Base-by-base conservation (phyloP, 1,140 invertebrate species). In the Lutraria rhynchaena region DNA sequence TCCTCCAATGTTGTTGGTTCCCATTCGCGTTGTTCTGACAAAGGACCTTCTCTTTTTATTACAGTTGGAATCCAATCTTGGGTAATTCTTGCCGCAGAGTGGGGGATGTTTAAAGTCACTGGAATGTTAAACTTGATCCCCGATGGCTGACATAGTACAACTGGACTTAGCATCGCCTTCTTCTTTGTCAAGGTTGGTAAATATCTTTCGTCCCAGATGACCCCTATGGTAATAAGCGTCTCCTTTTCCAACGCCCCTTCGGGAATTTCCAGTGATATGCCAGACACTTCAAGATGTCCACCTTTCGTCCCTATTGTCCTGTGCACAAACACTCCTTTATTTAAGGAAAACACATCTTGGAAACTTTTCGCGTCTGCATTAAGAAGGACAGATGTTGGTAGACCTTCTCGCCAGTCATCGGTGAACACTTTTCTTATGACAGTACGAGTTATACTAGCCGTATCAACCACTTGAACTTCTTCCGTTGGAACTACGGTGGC, bases 321-420 rank as follows among this genome's bases (percentile, higher is more conserved):
- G 35, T 81, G 77, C 13, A 81, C 41, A 19, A 81, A 81, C 3
- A 81, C 27, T 29, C 77, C 77, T 37, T 81, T 81, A 44, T 81
- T 49, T 9, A 58, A 41, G 29, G 49, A 46, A 13, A 67, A 35
- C 9, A 78, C 33, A 4, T 70, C 65, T 5, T 46, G 44, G 37
- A 67, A 65, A n/a, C 33, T 37, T 33, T 31, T 15, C 15, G 65
- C 7, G 3, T 7, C 22, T 24, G 31, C 55, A 9, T 60, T 22
- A 22, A 70, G 46, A 3, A 70, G 27, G 17, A 61, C 2, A 17
- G 67, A 70, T 13, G 77, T 70, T n/a, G 63, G 67, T 9, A 70
- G 19, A 24, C 58, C 58, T 60, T 70, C 67, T 55, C 27, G 41
- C 77, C 77, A 81, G 29, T 70, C 65, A 24, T 58, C 37, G 31